phyloP scores from a whole-genome alignment of 2,888 invertebrate genomes.

The Lacanobia oleracea region DNA sequence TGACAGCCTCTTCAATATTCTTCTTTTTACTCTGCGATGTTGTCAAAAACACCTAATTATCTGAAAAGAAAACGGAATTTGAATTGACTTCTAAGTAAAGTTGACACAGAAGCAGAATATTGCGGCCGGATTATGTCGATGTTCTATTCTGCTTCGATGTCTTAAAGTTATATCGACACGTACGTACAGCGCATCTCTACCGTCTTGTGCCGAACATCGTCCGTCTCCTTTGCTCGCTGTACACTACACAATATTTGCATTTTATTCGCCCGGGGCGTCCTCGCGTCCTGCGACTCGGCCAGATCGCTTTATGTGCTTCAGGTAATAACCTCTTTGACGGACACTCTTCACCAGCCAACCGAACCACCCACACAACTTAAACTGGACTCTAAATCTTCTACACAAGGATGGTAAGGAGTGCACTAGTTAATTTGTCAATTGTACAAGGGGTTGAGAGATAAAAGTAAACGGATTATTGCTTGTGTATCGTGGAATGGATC shows the following conservation, averaged over 20 bases:
- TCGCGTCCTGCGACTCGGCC: constrained; percentile 55
- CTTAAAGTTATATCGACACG: constrained; percentile 25
- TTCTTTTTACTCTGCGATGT: background rate
- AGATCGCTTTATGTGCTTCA: constrained; percentile 86
- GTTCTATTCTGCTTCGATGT: background rate
- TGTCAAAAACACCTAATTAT: background rate
- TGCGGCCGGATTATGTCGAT: background rate
- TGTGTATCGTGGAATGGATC: constrained; percentile 82
- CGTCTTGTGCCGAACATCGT: constrained; percentile 69
- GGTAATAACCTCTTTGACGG: constrained; percentile 90
- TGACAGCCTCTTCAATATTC: background rate
- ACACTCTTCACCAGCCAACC: constrained; percentile 70
- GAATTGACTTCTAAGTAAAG: background rate
- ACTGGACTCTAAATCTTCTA: constrained; percentile 58
- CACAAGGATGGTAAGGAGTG: constrained; percentile 54
- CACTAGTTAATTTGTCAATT: constrained; percentile 68
- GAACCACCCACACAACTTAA: constrained; percentile 16
- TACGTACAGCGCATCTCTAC: constrained; percentile 60
- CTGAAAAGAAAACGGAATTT: background rate
- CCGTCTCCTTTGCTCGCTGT: constrained; percentile 70
- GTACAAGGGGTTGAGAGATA: constrained; percentile 85
- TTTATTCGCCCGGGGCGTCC: constrained; percentile 82
- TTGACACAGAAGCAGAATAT: background rate
- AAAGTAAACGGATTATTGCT: constrained; percentile 90
- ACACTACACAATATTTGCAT: constrained; percentile 87